Base-by-base conservation (phyloP, 1,140 invertebrate species). In the Drosophila asahinai region DNA sequence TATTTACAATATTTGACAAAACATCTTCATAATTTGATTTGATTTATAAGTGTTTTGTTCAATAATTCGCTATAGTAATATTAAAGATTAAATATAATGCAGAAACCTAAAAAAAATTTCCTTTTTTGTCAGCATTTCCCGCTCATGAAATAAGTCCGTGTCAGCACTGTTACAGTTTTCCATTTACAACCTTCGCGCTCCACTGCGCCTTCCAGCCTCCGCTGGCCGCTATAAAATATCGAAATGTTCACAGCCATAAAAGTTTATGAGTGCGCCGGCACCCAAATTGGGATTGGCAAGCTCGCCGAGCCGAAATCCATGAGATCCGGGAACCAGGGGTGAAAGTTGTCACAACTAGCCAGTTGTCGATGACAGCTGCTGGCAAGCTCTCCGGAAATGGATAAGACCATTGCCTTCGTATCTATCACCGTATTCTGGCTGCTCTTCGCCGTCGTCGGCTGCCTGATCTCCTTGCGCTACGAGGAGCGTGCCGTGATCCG, bases 211-310 rank as follows among this genome's bases (percentile, higher is more conserved):
- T 74, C 67, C 80, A 83, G 71, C 77, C 72, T 77, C 77, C 77
- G 62, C 67, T 57, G 47, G 38, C 59, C 22, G 77, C 86, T 54
- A 84, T 87, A 87, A 89, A 89, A 89, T 78, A 40, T 22, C 62
- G 51, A 87, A 87, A 89, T 78, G 81, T 70, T 84, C 77, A 74
- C 67, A 81, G 43, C 36, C 74, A 89, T 89, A 84, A 89, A 89
- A 76, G 65, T 89, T 89, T 72, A 89, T 66, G 84, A 74, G 59
- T 72, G 30, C 70, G 30, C 70, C 62, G 57, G 81, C 52, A 81
- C 33, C 66, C 81, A 72, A 82, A 81, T 80, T 81, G 83, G 77
- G 42, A 80, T 74, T 77, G 61, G 47, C 51, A 80, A 48, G 67
- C 40, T 71, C 63, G 30, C 36, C 12, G 43, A 40, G 17, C 33